Evolutionary conservation across 2,888 invertebrate genomes (phyloP).

Genomic region (Lasioglossum marginatum): DNA sequence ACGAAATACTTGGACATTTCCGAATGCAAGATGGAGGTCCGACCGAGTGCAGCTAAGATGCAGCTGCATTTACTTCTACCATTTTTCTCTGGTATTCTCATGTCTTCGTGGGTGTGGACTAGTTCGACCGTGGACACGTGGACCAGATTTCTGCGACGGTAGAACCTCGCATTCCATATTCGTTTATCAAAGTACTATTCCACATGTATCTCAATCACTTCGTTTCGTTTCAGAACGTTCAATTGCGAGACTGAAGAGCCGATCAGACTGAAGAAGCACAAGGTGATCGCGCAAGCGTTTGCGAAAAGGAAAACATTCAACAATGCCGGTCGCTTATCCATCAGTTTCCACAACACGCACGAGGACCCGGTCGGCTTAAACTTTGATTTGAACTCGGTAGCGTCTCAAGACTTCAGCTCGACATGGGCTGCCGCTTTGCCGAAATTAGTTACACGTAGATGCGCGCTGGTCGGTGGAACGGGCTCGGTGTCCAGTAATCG

Average conservation of each 20-base stretch:
- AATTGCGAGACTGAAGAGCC: slow-evolving; percentile 89
- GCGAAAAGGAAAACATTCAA: slow-evolving; percentile 94
- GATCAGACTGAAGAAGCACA: slow-evolving; percentile 92
- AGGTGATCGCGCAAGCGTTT: slow-evolving; percentile 96
- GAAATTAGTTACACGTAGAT: slow-evolving; percentile 92
- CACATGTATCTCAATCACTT: background rate
- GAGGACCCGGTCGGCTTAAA: slow-evolving; percentile 95
- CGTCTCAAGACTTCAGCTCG: slow-evolving; percentile 94
- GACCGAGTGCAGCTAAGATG: slow-evolving; percentile 93
- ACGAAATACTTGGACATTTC: slow-evolving; percentile 80
- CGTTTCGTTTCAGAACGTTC: slow-evolving; percentile 87
- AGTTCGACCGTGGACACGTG: slow-evolving; percentile 93
- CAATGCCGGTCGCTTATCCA: slow-evolving; percentile 93
- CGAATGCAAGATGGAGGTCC: slow-evolving; percentile 88
- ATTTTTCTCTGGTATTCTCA: slow-evolving; percentile 93
- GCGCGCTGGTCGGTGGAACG: slow-evolving; percentile 90
- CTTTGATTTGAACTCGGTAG: slow-evolving; percentile 90
- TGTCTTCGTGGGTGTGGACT: slow-evolving; percentile 98
- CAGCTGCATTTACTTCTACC: slow-evolving; percentile 93
- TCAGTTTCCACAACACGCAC: slow-evolving; percentile 94
- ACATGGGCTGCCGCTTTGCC: slow-evolving; percentile 97
- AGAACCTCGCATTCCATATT: slow-evolving; percentile 65
- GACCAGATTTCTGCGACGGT: slow-evolving; percentile 94
- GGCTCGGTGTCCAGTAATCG: slow-evolving; percentile 86
- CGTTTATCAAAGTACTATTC: background rate